These are phyloP conservation scores for Drosophila quinaria DNA, from an alignment of 2,888 invertebrate species.

Conservation along the genomic window DNA sequence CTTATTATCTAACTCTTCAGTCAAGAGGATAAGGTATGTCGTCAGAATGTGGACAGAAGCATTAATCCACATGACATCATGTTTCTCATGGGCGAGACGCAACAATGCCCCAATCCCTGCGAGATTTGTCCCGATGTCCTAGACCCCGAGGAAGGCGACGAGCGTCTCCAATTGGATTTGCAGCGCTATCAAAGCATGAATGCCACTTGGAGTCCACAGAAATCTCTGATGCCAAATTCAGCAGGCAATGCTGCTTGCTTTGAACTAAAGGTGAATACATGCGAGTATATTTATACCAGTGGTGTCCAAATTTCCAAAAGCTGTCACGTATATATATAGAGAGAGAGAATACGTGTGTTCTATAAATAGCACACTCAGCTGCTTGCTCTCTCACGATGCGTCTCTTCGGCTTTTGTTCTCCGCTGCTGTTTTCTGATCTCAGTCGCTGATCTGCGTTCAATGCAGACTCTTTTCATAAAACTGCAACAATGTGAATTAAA, in stretches of 20 bases:
- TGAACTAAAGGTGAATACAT: slow-evolving; percentile 54
- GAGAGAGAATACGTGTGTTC: too few species aligned
- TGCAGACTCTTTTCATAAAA: too few species aligned
- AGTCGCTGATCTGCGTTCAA: too few species aligned
- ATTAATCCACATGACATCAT: slow-evolving; percentile 77
- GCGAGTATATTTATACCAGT: too few species aligned
- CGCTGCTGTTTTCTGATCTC: too few species aligned
- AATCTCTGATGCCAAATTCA: slow-evolving; percentile 32
- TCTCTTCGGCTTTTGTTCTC: too few species aligned
- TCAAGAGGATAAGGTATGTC: not conserved
- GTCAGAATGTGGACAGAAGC: slow-evolving; percentile 53
- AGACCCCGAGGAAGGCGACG: slow-evolving; percentile 45
- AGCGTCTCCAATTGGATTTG: slow-evolving; percentile 67
- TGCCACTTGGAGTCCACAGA: slow-evolving; percentile 47
- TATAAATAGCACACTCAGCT: too few species aligned
- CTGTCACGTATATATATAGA: too few species aligned
- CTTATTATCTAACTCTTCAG: slow-evolving; percentile 8
- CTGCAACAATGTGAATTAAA: too few species aligned
- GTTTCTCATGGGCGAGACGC: slow-evolving; percentile 74
- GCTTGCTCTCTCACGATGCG: too few species aligned
- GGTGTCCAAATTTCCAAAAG: too few species aligned
- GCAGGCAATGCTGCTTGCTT: slow-evolving; percentile 52
- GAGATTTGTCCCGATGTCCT: slow-evolving; percentile 43
- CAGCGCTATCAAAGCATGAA: slow-evolving; percentile 67
- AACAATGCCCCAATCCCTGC: slow-evolving; percentile 38